These are phyloP conservation scores for Samia ricini DNA, from an alignment of 1,140 invertebrate species.

Conservation along the genomic window DNA sequence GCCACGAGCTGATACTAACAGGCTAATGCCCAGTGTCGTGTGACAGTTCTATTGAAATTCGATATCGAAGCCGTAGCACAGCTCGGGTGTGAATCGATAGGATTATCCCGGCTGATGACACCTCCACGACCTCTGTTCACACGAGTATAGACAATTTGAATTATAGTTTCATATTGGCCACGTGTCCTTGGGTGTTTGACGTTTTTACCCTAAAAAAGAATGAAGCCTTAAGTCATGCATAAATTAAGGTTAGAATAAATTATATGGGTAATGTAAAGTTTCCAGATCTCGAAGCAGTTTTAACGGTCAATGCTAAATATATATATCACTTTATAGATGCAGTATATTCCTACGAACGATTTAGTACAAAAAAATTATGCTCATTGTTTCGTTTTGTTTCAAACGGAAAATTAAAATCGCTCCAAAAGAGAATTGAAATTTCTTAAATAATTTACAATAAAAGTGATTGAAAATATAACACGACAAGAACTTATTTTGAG, in stretches of 20 bases:
- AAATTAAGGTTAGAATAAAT: neutral
- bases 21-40: constrained; percentile 9
- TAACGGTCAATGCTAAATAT: no score
- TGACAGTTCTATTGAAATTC: constrained; percentile 34
- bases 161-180: neutral
- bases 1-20: neutral
- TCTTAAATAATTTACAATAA: no score
- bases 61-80: constrained; percentile 41
- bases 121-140: constrained; percentile 39
- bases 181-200: neutral
- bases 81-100: constrained; percentile 39
- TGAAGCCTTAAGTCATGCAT: neutral
- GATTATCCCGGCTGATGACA: constrained; percentile 50
- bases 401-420: no score
- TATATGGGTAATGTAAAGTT: no score
- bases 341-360: no score
- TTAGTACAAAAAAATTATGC: no score
- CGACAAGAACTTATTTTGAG: no score
- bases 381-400: no score
- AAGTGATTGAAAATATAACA: no score
- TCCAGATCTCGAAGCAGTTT: no score
- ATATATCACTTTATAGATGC: no score
- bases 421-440: no score
- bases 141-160: constrained; percentile 27
- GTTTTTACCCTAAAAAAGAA: neutral